Evolutionary conservation across 2,797 vertebrate genomes (phyloP).

Genomic region (Poecile montanus): DNA sequence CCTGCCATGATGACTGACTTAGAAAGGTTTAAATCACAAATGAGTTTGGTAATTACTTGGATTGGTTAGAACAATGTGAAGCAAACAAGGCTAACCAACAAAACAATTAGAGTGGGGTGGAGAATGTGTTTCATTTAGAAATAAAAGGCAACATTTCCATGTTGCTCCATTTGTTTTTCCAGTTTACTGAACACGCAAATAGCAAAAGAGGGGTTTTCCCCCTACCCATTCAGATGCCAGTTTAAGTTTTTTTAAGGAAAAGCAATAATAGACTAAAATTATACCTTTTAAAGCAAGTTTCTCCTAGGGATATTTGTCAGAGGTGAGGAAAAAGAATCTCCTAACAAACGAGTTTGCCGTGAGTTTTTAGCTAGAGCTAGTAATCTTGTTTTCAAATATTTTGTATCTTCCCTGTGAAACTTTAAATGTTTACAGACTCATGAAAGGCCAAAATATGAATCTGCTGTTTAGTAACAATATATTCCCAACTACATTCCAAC

Average conservation of each 20-base stretch:
- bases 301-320: neutral
- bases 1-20: constrained; percentile 29
- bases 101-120: neutral
- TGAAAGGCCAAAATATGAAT: neutral
- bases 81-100: constrained; percentile 30
- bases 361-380: neutral
- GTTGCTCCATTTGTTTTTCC: neutral
- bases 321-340: neutral
- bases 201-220: neutral
- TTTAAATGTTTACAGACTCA: neutral
- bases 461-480: neutral
- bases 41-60: constrained; percentile 32
- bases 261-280: neutral
- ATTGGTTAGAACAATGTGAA: neutral
- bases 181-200: neutral
- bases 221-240: neutral
- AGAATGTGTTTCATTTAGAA: neutral
- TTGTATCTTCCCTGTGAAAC: neutral
- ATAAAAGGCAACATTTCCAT: neutral
- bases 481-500: neutral
- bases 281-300: neutral
- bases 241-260: neutral
- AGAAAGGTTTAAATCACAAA: constrained; percentile 31
- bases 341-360: neutral
- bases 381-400: neutral